Conservation (phyloP, 1,140 invertebrate species). For the Drosophila pachea region DNA sequence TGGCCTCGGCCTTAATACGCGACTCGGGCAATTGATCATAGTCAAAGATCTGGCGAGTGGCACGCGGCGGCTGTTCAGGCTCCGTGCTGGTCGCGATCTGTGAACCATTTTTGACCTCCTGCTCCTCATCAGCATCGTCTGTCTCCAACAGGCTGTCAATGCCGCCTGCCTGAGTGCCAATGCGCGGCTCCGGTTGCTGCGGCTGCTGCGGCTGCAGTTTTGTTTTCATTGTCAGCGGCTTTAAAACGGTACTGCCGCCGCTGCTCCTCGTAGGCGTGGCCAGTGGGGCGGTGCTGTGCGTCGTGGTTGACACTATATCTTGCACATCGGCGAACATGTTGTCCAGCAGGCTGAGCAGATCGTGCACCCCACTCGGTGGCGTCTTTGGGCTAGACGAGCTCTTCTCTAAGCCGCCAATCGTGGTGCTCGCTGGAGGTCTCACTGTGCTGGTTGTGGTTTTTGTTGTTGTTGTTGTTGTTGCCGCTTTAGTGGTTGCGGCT, state of each 20-base stretch:
- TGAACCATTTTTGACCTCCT: conserved; percentile 37
- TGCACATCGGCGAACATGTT: conserved; percentile 70
- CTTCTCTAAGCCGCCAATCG: not conserved
- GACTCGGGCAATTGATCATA: conserved; percentile 78
- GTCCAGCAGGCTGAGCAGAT: conserved; percentile 71
- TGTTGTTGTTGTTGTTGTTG: conserved; percentile 15
- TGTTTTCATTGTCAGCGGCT: conserved; percentile 51
- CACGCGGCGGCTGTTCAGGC: conserved; percentile 49
- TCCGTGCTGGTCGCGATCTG: conserved; percentile 58
- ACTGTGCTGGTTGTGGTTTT: conserved; percentile 14
- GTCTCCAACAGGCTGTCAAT: conserved; percentile 49
- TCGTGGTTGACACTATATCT: conserved; percentile 44
- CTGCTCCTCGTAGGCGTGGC: conserved; percentile 24
- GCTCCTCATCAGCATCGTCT: conserved; percentile 2
- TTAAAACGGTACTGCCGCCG: conserved; percentile 46
- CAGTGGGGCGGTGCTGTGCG: not conserved
- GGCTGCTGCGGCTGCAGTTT: too few species aligned
- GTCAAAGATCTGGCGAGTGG: conserved; percentile 73
- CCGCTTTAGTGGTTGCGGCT: conserved; percentile 25
- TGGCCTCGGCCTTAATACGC: conserved; percentile 51
- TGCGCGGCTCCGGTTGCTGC: conserved; percentile 64
- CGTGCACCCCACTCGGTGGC: conserved; percentile 54
- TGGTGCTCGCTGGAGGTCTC: conserved; percentile 9
- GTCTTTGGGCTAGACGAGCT: conserved; percentile 13
- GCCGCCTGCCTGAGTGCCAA: conserved; percentile 49